These are phyloP conservation scores for Archips crataeganus DNA, from an alignment of 2,888 invertebrate species.

Conservation along the genomic window DNA sequence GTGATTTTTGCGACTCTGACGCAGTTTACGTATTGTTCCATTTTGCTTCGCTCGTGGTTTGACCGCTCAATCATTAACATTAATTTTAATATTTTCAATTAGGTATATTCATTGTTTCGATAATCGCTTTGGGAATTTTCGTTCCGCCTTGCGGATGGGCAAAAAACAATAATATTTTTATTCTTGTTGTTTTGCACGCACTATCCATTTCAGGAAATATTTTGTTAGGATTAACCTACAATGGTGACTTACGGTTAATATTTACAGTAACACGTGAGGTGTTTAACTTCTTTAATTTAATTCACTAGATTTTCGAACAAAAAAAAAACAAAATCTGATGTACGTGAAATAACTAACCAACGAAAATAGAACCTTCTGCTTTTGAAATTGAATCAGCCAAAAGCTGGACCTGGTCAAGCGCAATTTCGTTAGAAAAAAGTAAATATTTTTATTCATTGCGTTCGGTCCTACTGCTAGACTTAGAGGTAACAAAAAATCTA, in stretches of 20 bases:
- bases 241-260: not conserved
- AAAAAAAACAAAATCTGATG: too few relatives aligned
- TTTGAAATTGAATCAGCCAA: too few relatives aligned
- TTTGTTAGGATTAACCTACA: not conserved
- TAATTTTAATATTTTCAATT: constrained; percentile 14
- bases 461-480: too few relatives aligned
- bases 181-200: constrained; percentile 6
- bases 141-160: not conserved
- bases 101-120: constrained; percentile 25
- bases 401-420: too few relatives aligned
- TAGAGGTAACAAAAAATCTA: too few relatives aligned
- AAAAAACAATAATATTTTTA: not conserved
- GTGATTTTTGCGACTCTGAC: constrained; percentile 20
- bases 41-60: constrained; percentile 10
- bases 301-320: too few relatives aligned
- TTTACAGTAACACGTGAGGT: not conserved
- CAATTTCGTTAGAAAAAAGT: too few relatives aligned
- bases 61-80: constrained; percentile 27
- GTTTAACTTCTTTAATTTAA: not conserved
- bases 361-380: too few relatives aligned
- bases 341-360: too few relatives aligned
- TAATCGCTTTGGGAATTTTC: constrained; percentile 15
- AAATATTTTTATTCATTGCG: too few relatives aligned
- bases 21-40: constrained; percentile 19
- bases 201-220: not conserved